phyloP scores from a whole-genome alignment of 2,888 invertebrate species.

The Caenorhabditis panamensis region DNA sequence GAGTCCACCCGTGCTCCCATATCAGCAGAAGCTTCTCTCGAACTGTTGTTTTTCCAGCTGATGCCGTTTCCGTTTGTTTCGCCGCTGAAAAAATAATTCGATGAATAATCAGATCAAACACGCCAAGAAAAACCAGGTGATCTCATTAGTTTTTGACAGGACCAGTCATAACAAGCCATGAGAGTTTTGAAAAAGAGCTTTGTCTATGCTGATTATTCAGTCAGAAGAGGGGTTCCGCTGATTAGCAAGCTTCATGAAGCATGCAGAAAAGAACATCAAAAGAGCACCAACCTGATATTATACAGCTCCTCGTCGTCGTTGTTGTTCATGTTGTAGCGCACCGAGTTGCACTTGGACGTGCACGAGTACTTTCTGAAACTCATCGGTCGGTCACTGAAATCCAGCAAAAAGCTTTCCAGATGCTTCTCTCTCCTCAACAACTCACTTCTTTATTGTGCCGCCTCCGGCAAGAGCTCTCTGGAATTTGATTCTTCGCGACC shows the following conservation, averaged over 20 bases:
- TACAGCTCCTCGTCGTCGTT: conserved; percentile 66
- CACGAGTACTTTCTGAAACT: conserved; percentile 62
- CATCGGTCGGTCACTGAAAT: conserved; percentile 50
- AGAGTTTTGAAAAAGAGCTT: too few relatives aligned
- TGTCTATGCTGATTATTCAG: neutral
- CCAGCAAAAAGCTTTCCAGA: too few relatives aligned
- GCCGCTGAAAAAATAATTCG: conserved; percentile 48
- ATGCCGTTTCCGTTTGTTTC: conserved; percentile 60
- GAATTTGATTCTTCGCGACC: conserved; percentile 64
- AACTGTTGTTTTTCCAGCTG: conserved; percentile 62
- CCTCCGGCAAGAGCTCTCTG: conserved; percentile 59
- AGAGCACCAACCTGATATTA: conserved; percentile 46
- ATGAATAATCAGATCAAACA: too few relatives aligned
- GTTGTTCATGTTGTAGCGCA: conserved; percentile 65
- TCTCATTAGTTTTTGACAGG: neutral
- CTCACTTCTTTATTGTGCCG: conserved; percentile 64
- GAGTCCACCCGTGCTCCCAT: conserved; percentile 77
- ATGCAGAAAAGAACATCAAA: too few relatives aligned
- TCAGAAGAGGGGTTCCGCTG: too few relatives aligned
- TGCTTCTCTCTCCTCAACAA: conserved; percentile 2
- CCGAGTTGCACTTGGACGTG: conserved; percentile 56
- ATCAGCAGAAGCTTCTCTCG: conserved; percentile 62
- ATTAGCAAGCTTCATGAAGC: too few relatives aligned
- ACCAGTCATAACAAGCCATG: too few relatives aligned
- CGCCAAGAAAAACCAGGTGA: too few relatives aligned